phyloP scores from a whole-genome alignment of 2,888 invertebrate genomes.

The Apantesis nais region DNA sequence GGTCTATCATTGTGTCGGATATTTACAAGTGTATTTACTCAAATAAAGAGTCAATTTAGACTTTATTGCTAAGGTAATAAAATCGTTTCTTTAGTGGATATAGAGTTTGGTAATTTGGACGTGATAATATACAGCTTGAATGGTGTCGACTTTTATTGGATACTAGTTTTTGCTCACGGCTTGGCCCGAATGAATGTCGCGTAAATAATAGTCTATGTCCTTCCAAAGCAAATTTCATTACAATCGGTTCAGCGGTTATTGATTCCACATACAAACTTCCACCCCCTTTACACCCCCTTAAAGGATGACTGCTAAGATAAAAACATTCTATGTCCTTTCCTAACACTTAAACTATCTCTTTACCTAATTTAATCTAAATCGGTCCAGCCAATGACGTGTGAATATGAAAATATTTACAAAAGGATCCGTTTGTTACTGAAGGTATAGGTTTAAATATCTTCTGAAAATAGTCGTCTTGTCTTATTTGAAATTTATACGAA shows the following conservation, averaged over 20 bases:
- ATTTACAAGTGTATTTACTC: constrained; percentile 23
- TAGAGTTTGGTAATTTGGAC: constrained; percentile 19
- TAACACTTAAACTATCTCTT: no score
- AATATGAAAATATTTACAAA: constrained; percentile 24
- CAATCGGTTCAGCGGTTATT: no score
- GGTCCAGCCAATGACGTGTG: no score
- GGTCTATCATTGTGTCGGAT: constrained; percentile 68
- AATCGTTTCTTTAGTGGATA: neutral
- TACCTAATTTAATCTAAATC: no score
- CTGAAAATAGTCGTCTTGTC: neutral
- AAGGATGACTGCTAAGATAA: no score
- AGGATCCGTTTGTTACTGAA: constrained; percentile 14
- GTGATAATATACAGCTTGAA: constrained; percentile 22
- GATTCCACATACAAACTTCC: no score
- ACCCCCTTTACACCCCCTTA: no score
- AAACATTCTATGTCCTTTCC: no score
- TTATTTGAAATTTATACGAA: neutral
- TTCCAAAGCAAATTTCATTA: no score
- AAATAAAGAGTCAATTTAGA: constrained; percentile 25
- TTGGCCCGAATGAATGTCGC: no score
- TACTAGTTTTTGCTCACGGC: no score
- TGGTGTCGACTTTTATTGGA: constrained; percentile 26
- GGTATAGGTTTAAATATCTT: neutral
- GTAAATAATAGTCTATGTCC: no score
- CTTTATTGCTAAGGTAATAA: constrained; percentile 18